phyloP scores from a whole-genome alignment of 1,140 invertebrate species.

The Leptinotarsa texana region DNA sequence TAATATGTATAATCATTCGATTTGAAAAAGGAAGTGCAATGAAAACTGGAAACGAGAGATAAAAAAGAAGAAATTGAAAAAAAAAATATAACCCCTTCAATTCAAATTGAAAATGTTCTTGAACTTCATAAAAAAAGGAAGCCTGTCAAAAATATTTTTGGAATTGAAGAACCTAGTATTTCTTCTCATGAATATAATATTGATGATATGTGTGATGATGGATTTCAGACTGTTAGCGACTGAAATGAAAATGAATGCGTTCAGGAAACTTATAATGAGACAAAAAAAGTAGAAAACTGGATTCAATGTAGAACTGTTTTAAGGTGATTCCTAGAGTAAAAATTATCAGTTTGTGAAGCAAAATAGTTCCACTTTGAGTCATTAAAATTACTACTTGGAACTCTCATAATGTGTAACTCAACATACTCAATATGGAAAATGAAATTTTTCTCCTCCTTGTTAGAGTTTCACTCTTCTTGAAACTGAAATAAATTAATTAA shows the following conservation, averaged over 20 bases:
- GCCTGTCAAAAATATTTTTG: not conserved
- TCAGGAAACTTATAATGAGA: not conserved
- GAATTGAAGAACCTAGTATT: not conserved
- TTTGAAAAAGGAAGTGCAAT: no score
- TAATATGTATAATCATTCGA: no score
- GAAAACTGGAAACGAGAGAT: not conserved
- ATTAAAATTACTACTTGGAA: no score
- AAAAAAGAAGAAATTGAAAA: not conserved
- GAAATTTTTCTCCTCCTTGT: no score
- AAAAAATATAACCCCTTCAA: no score
- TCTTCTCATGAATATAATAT: not conserved
- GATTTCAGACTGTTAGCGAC: not conserved
- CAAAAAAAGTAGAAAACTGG: not conserved
- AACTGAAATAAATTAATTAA: no score
- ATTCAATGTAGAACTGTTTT: not conserved
- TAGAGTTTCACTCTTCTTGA: no score
- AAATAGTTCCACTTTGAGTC: no score
- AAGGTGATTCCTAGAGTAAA: not conserved
- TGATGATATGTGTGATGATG: not conserved
- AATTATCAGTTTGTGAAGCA: no score
- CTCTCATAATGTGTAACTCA: no score
- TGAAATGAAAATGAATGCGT: not conserved
- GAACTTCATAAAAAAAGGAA: no score
- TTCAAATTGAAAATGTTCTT: not conserved
- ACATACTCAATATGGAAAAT: no score